These are phyloP conservation scores for Clarias gariepinus DNA, from an alignment of 2,113 vertebrate genomes.

Conservation along the genomic window DNA sequence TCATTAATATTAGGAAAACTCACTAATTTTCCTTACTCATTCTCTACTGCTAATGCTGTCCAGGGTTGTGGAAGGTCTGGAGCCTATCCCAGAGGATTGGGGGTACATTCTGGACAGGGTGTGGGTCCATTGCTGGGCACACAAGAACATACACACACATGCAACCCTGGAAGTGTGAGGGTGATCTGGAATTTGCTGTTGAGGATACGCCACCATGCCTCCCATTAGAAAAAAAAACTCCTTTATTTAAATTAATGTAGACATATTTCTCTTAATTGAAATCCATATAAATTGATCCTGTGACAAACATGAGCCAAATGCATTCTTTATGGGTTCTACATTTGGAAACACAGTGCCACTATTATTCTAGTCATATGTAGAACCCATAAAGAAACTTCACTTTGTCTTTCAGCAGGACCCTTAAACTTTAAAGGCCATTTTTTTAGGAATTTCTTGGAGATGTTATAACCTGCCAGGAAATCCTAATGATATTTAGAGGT, in stretches of 20 bases:
- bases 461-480: neutral
- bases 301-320: neutral
- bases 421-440: neutral
- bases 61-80: too few relatives aligned
- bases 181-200: constrained; percentile 48
- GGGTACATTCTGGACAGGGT: too few relatives aligned
- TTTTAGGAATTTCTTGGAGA: neutral
- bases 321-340: too few relatives aligned
- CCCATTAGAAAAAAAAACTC: too few relatives aligned
- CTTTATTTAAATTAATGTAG: neutral
- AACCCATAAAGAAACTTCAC: neutral
- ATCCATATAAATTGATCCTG: neutral
- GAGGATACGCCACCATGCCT: neutral
- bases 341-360: neutral
- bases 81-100: too few relatives aligned
- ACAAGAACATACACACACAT: too few relatives aligned
- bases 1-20: neutral
- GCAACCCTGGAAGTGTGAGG: neutral
- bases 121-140: too few relatives aligned
- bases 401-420: neutral
- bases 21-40: too few relatives aligned
- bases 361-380: neutral
- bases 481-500: neutral
- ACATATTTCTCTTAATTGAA: neutral
- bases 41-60: too few relatives aligned